Percentiles rank a stretch among this genome's conserved stretches.
phyloP scores from a whole-genome alignment of 2,113 vertebrate species.

The Herpetotheres cachinnans region DNA sequence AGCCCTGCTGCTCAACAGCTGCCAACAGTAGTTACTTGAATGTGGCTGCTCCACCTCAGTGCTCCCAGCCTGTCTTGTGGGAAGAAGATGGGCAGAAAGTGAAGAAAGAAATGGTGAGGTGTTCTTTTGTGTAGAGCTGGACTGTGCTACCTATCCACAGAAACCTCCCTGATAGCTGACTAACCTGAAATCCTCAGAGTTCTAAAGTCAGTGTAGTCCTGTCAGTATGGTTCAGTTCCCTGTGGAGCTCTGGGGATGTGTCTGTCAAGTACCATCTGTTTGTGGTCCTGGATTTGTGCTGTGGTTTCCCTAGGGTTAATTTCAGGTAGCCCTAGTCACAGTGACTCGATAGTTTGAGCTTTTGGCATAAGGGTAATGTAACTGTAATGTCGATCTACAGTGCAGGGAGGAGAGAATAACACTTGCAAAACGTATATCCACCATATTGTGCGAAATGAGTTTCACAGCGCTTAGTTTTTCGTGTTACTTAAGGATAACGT shows the following conservation, averaged over 20 bases:
- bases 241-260: neutral
- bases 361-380: neutral
- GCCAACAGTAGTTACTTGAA: neutral
- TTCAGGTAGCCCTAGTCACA: neutral
- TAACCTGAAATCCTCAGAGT: neutral
- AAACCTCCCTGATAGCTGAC: neutral
- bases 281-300: neutral
- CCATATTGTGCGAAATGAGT: neutral
- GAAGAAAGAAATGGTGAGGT: neutral
- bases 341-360: neutral
- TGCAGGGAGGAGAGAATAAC: neutral
- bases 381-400: fast-evolving
- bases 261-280: neutral
- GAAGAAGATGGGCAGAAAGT: neutral
- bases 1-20: neutral
- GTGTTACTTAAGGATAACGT: neutral
- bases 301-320: neutral
- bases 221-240: neutral
- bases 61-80: neutral
- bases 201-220: neutral
- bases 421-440: neutral
- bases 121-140: neutral
- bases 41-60: neutral
- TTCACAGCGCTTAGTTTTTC: neutral
- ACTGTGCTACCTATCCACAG: neutral